Base-by-base conservation (phyloP, 2,113 vertebrate genomes). In the Pteruthius melanotis region DNA sequence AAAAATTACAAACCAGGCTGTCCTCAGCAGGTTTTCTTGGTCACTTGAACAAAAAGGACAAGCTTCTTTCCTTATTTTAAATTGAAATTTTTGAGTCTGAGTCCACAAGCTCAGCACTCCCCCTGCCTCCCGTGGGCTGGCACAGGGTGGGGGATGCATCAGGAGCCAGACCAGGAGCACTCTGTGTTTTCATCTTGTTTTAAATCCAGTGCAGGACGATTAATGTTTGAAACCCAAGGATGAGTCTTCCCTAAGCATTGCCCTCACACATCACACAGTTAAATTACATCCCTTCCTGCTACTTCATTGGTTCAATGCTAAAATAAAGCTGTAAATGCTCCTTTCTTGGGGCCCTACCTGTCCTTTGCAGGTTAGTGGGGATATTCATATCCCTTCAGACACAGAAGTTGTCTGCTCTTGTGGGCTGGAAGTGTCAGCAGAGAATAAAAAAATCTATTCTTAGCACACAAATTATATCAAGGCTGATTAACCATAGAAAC, bases 401-500 rank as follows among this genome's bases (percentile, higher is more conserved):
- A 81, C 56, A 49, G 45, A 59, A 72, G 35, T 69, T 1, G 2
- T 47, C 3, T n/a, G 50, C 71, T 93, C 78, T 47, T 15, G 2
- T 66, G 79, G 42, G 89, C 80, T 97, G 79, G 82, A 94, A 94
- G 75, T 77, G 71, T 59, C 85, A 90, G 92, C 30, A 26, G 72
- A 84, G 83, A 72, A 89, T 42, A 44, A 86, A 86, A 56, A 70
- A 19, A 24, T 44, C 90, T 94, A 95, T 96, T 96, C 60, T 96
- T 96, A 92, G 93, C 80, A 33, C 21, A 78, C n/a, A 93, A 95
- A 92, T 96, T 95, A 93, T 94, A 87, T 45, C 64, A 66, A 69
- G 83, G 85, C 65, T 94, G 90, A 95, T 96, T 92, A 96, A 93
- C 37, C 27, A 4, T 44, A 77, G 92, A 66, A 93, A 83, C 63